phyloP scores from a whole-genome alignment of 2,113 vertebrate genomes.

The Opisthocomus hoazin region DNA sequence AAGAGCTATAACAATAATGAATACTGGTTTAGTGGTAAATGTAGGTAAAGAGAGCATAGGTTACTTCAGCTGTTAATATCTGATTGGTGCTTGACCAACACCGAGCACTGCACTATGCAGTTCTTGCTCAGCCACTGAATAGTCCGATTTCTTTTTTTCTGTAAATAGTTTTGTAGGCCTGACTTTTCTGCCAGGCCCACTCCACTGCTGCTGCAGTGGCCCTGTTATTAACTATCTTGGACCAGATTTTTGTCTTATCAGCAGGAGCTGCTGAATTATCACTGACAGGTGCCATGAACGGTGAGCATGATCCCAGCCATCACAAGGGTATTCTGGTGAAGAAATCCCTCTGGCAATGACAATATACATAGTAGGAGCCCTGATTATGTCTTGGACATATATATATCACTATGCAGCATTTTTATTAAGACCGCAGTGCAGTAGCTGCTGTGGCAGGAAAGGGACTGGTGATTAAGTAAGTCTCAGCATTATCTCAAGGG shows the following conservation, averaged over 20 bases:
- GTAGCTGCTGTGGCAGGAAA: not conserved
- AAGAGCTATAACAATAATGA: not conserved
- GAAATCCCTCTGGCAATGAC: not conserved
- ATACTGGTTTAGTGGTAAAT: not conserved
- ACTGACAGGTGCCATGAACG: not conserved
- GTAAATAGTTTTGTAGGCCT: not conserved
- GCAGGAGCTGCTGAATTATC: not conserved
- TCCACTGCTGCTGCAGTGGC: not conserved
- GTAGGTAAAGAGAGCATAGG: not conserved
- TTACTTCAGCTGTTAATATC: not conserved
- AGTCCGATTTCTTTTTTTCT: not conserved
- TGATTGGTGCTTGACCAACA: not conserved
- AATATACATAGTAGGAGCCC: not conserved
- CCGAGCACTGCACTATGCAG: not conserved
- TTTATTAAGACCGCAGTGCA: conserved; percentile 16
- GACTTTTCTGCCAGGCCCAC: not conserved
- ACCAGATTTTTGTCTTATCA: not conserved
- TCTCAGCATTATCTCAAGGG: not conserved
- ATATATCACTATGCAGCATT: not conserved
- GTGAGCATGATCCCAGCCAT: not conserved
- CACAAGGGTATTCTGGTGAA: not conserved
- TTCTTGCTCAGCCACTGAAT: not conserved
- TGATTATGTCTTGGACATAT: not conserved
- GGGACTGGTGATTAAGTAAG: not conserved
- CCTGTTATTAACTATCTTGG: not conserved